phyloP scores from a whole-genome alignment of 2,888 invertebrate species.

The Drosophila anceps region DNA sequence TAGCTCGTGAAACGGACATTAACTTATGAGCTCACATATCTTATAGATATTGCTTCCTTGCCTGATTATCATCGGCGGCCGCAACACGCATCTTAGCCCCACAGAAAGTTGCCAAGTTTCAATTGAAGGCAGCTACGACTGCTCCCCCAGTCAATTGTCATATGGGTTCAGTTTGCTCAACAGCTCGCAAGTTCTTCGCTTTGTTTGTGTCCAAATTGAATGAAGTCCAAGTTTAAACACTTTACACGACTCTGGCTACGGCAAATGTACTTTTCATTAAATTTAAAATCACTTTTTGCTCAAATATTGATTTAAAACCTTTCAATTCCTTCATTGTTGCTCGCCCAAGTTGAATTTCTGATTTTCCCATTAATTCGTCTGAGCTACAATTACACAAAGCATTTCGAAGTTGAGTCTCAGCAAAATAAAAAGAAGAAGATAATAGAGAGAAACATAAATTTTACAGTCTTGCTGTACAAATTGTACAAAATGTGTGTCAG shows the following conservation, averaged over 20 bases:
- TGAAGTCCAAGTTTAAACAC: conserved; percentile 3
- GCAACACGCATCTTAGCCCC: background rate
- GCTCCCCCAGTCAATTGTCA: background rate
- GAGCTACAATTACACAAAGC: conserved; percentile 5
- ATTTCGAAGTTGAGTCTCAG: background rate
- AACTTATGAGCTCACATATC: conserved; percentile 56
- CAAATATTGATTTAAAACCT: background rate
- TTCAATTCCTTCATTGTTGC: background rate
- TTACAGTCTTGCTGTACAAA: background rate
- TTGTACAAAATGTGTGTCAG: background rate
- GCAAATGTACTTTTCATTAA: background rate
- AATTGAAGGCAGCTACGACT: background rate
- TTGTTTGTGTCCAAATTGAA: conserved; percentile 1
- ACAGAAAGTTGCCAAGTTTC: background rate
- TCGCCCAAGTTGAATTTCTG: background rate
- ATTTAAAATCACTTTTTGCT: background rate
- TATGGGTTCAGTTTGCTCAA: conserved; percentile 5
- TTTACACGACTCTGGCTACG: background rate
- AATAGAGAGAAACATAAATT: conserved; percentile 6
- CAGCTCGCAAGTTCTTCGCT: background rate
- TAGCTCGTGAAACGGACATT: conserved; percentile 45
- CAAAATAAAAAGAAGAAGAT: background rate
- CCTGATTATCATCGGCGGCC: conserved; percentile 10
- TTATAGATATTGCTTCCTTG: conserved; percentile 17
- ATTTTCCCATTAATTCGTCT: background rate